These are phyloP conservation scores for Isichthys henryi DNA, from an alignment of 2,113 vertebrate species.

Conservation along the genomic window DNA sequence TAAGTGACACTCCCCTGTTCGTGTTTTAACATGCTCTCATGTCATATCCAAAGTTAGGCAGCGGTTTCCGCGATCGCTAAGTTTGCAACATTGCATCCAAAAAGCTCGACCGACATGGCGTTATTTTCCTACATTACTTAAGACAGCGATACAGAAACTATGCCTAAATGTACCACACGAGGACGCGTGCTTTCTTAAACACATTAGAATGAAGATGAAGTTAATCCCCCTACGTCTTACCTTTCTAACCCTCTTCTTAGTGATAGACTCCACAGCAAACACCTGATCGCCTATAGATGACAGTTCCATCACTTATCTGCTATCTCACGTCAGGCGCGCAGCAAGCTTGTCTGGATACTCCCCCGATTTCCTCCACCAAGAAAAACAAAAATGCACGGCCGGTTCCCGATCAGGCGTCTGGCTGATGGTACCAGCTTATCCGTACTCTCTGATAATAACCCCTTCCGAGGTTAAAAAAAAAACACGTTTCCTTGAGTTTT, in stretches of 20 bases:
- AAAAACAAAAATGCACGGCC: slow-evolving; percentile 24
- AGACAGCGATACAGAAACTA: not conserved
- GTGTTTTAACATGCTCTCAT: not conserved
- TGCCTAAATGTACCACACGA: not conserved
- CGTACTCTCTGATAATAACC: slow-evolving; percentile 11
- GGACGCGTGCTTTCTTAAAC: not conserved
- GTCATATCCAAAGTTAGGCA: not conserved
- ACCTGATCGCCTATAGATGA: slow-evolving; percentile 97
- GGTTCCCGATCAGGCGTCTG: not conserved
- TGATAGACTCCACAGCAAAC: slow-evolving; percentile 89
- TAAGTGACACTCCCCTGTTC: not conserved
- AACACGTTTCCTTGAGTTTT: slow-evolving; percentile 55
- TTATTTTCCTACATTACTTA: slow-evolving; percentile 1
- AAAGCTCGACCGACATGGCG: not conserved
- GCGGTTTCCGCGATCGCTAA: not conserved
- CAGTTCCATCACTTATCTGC: slow-evolving; percentile 76
- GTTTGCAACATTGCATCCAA: not conserved
- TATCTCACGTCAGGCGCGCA: slow-evolving; percentile 28
- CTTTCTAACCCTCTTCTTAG: slow-evolving; percentile 90
- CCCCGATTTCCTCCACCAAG: slow-evolving; percentile 10
- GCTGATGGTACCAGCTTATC: not conserved
- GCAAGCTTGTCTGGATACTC: slow-evolving; percentile 9
- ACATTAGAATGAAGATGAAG: not conserved
- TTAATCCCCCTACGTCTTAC: slow-evolving; percentile 47
- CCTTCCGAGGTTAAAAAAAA: slow-evolving; percentile 26